Evolutionary conservation across 2,113 vertebrate genomes (phyloP).

Genomic region (Malurus melanocephalus): DNA sequence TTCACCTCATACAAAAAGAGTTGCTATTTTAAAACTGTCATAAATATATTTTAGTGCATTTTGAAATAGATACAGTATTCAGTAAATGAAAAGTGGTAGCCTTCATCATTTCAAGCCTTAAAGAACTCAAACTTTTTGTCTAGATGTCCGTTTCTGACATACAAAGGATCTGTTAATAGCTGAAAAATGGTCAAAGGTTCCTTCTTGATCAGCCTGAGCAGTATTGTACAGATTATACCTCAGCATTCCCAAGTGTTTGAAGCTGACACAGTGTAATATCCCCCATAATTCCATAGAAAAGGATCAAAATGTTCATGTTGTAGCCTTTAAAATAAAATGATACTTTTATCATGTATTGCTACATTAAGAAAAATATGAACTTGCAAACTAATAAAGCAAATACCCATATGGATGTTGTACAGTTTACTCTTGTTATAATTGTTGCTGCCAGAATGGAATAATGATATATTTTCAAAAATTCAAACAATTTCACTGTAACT

Average conservation of each 20-base stretch:
- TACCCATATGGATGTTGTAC: not conserved
- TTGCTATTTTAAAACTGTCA: not conserved
- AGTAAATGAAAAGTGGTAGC: not conserved
- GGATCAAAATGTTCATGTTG: not conserved
- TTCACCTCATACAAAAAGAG: not conserved
- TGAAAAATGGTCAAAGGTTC: not conserved
- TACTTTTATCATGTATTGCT: not conserved
- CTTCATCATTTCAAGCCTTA: not conserved
- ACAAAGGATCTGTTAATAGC: not conserved
- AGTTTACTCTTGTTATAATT: not conserved
- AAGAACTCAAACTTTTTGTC: not conserved
- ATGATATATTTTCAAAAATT: not conserved
- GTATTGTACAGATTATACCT: not conserved
- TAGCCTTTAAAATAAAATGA: not conserved
- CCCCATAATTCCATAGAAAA: not conserved
- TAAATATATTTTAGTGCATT: not conserved
- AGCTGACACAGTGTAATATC: not conserved
- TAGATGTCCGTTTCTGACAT: not conserved
- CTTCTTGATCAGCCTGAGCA: not conserved
- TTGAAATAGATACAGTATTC: not conserved
- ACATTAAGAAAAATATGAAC: not conserved
- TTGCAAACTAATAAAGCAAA: not conserved
- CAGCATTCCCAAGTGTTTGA: not conserved
- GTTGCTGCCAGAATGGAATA: not conserved
- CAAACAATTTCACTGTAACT: not conserved